Percentiles rank a stretch among this genome's conserved stretches.
These are phyloP conservation scores for Borostomias antarcticus DNA, from an alignment of 2,797 vertebrate species.

Conservation along the genomic window DNA sequence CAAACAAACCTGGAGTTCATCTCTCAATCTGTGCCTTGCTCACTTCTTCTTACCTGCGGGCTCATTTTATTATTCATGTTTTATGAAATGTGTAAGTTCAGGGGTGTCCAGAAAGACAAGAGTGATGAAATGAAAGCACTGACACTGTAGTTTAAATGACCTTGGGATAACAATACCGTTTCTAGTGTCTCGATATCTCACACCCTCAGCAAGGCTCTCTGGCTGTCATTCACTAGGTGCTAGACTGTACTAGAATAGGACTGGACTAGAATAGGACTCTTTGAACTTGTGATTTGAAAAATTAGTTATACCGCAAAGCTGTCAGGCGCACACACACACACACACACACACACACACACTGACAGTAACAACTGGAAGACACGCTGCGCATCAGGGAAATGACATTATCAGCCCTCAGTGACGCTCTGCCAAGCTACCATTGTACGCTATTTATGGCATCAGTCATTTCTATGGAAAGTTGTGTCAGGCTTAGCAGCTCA, in stretches of 20 bases:
- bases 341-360: conserved; percentile 18
- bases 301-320: conserved; percentile 32
- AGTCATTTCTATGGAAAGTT: conserved; percentile 48
- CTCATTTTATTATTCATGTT: conserved; percentile 37
- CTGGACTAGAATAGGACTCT: conserved; percentile 38
- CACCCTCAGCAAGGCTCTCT: conserved; percentile 14
- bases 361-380: conserved; percentile 31
- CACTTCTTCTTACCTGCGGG: conserved; percentile 21
- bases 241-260: too few species aligned
- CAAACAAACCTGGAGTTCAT: conserved; percentile 24
- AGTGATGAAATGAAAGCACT: conserved; percentile 25
- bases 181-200: too few species aligned
- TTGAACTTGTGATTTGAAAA: conserved; percentile 34
- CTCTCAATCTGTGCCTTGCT: background rate
- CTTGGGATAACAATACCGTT: conserved; percentile 13
- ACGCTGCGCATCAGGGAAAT: conserved; percentile 22
- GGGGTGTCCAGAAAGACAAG: conserved; percentile 32
- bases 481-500: conserved; percentile 48
- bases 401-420: conserved; percentile 44
- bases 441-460: conserved; percentile 46
- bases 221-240: conserved; percentile 19
- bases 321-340: conserved; percentile 11
- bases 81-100: conserved; percentile 23
- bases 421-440: conserved; percentile 25
- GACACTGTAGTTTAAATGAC: conserved; percentile 19